phyloP scores from a whole-genome alignment of 1,140 invertebrate species.

The Caenorhabditis inopinata region DNA sequence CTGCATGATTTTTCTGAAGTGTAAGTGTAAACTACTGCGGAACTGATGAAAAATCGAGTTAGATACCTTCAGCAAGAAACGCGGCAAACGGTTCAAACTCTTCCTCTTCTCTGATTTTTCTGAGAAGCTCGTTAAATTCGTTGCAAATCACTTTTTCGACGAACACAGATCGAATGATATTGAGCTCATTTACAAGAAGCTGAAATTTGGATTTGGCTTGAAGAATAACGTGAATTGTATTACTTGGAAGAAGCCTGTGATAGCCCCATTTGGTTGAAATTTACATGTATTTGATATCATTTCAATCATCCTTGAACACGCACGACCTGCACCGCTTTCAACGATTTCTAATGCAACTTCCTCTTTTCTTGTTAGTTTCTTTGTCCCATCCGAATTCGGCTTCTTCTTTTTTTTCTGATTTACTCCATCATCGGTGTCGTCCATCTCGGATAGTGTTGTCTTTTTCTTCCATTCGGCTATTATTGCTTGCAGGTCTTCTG shows the following conservation, averaged over 20 bases:
- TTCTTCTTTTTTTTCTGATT: conserved; percentile 25
- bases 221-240: background rate
- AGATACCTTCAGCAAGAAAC: background rate
- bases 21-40: too few relatives aligned
- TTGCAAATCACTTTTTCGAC: background rate
- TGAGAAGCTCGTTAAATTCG: background rate
- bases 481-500: conserved; percentile 18
- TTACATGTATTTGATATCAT: conserved; percentile 13
- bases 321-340: background rate
- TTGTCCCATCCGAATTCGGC: background rate
- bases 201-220: background rate
- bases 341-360: background rate
- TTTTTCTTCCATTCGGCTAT: background rate
- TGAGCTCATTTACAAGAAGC: background rate
- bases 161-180: background rate
- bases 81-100: conserved; percentile 2
- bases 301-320: background rate
- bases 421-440: background rate
- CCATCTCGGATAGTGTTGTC: background rate
- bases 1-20: conserved; percentile 8
- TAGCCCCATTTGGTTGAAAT: background rate
- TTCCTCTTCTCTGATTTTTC: background rate
- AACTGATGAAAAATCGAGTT: too few relatives aligned
- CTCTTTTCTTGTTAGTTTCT: background rate
- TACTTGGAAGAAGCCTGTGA: background rate